Percentiles rank a stretch among this genome's conserved stretches.
These are phyloP conservation scores for Masnerella sp. DNA, from an alignment of 2,888 invertebrate genomes.

Conservation along the genomic window DNA sequence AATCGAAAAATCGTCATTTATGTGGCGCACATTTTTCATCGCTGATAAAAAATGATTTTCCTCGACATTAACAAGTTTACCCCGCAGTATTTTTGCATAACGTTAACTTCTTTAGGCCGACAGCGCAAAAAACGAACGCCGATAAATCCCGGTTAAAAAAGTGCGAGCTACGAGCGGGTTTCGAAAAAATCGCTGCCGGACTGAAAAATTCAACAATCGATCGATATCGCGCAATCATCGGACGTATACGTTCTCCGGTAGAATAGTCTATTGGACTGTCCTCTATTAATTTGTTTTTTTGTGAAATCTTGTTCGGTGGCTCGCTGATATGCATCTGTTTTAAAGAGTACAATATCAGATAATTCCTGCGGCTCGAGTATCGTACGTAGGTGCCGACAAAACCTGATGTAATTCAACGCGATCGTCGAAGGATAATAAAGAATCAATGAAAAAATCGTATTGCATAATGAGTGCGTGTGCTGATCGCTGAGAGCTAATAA, in stretches of 20 bases:
- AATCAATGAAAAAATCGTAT: conserved; percentile 48
- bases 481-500: conserved; percentile 34
- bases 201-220: conserved; percentile 31
- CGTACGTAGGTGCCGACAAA: conserved; percentile 58
- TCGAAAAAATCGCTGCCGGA: conserved; percentile 3
- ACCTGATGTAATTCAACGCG: conserved; percentile 64
- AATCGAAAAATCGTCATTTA: too few relatives aligned
- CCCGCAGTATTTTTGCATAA: too few relatives aligned
- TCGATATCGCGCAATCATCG: conserved; percentile 42
- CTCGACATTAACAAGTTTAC: too few relatives aligned
- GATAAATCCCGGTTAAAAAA: conserved; percentile 28
- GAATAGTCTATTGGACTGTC: conserved; percentile 44
- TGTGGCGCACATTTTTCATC: too few relatives aligned
- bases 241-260: conserved; percentile 16
- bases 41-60: too few relatives aligned
- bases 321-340: conserved; percentile 55
- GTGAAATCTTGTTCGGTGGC: conserved; percentile 24
- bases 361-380: conserved; percentile 54
- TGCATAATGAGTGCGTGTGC: conserved; percentile 44
- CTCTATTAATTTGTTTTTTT: conserved; percentile 38
- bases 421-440: conserved; percentile 62
- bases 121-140: too few relatives aligned
- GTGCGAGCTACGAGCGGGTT: conserved; percentile 23
- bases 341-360: conserved; percentile 56
- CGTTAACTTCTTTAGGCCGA: too few relatives aligned